A percentile compares a stretch with the other conserved stretches of the same genome.
Evolutionary conservation across 2,797 vertebrate species (phyloP).

Genomic region (Erethizon dorsatum): DNA sequence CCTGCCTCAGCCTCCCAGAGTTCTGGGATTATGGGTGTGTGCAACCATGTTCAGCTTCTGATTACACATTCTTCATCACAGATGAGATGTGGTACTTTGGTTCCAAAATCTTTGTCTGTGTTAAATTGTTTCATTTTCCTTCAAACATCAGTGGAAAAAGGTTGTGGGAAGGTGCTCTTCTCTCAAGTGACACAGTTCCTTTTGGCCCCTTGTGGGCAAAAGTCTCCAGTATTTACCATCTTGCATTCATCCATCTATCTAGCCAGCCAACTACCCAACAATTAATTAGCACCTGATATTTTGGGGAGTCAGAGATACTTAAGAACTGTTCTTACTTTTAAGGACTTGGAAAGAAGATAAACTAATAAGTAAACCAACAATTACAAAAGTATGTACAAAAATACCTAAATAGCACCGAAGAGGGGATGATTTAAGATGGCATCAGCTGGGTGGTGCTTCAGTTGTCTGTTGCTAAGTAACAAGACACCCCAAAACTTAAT

Average conservation of each 20-base stretch:
- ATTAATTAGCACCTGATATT: background rate
- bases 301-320: background rate
- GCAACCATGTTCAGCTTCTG: background rate
- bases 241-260: background rate
- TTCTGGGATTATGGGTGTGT: background rate
- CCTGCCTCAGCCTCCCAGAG: background rate
- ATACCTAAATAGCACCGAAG: background rate
- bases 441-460: background rate
- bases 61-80: background rate
- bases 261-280: background rate
- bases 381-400: constrained; percentile 2
- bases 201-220: background rate
- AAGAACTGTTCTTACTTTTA: constrained; percentile 29
- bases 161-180: background rate
- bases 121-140: constrained; percentile 60
- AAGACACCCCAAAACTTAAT: background rate
- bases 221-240: background rate
- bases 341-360: background rate
- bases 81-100: background rate
- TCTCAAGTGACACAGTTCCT: background rate
- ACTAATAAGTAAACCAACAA: background rate
- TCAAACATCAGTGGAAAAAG: background rate
- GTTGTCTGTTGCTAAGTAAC: background rate
- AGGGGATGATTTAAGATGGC: background rate
- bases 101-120: constrained; percentile 27